A percentile compares a stretch with the other conserved stretches of the same genome.
Evolutionary conservation across 2,888 invertebrate species (phyloP).

Genomic region (Ichneumoninae sp.): DNA sequence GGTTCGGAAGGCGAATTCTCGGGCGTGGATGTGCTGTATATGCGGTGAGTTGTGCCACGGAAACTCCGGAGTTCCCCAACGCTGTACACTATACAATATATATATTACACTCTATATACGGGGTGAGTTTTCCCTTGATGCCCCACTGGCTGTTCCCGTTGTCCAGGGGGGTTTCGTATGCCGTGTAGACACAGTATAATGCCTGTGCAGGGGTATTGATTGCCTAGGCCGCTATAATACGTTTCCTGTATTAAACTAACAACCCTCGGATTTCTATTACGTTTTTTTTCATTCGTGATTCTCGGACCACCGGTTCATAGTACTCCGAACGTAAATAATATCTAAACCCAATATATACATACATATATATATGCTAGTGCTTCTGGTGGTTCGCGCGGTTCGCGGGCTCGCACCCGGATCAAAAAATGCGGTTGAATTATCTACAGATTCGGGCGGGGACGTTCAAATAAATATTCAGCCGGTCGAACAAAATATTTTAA

Average conservation of each 20-base stretch:
- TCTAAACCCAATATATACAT: background rate
- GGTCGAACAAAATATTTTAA: no score
- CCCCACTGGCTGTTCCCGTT: conserved; percentile 38
- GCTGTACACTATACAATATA: conserved; percentile 2
- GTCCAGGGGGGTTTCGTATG: conserved; percentile 32
- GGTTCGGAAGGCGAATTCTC: conserved; percentile 14
- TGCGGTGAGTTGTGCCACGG: conserved; percentile 2
- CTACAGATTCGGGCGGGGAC: no score
- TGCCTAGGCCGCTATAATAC: conserved; percentile 15
- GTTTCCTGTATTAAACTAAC: conserved; percentile 33
- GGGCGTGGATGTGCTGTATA: background rate
- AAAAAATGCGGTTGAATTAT: no score
- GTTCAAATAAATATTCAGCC: no score
- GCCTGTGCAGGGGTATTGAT: conserved; percentile 32
- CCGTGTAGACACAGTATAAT: background rate
- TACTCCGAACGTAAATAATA: background rate
- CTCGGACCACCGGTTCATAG: background rate
- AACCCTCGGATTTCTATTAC: conserved; percentile 4
- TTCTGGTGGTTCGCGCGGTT: background rate
- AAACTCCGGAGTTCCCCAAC: conserved; percentile 9
- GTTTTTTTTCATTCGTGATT: conserved; percentile 25
- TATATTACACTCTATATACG: background rate
- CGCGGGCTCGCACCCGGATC: no score
- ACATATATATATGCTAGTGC: background rate
- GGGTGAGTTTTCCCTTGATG: conserved; percentile 38